phyloP scores from a whole-genome alignment of 2,888 invertebrate genomes.

The Pecten maximus region DNA sequence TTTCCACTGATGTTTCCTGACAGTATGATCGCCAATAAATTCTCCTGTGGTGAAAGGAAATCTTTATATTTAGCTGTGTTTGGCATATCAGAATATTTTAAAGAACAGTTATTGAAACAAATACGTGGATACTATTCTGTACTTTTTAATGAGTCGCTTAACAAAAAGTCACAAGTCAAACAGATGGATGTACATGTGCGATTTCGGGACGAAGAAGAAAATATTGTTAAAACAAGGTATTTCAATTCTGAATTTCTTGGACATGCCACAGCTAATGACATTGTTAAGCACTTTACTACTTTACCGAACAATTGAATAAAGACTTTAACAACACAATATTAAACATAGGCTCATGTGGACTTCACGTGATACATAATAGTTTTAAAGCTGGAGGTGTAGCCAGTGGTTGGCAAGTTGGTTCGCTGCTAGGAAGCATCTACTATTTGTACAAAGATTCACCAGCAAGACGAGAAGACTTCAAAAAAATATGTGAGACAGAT shows the following conservation, averaged over 20 bases:
- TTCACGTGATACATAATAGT: slow-evolving; percentile 51
- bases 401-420: slow-evolving; percentile 55
- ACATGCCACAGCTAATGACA: slow-evolving; percentile 50
- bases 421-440: slow-evolving; percentile 65
- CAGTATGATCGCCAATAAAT: slow-evolving; percentile 49
- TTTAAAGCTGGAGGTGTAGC: slow-evolving; percentile 50
- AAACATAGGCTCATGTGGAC: slow-evolving; percentile 58
- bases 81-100: slow-evolving; percentile 45
- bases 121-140: slow-evolving; percentile 37
- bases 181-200: slow-evolving; percentile 61
- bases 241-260: slow-evolving; percentile 34
- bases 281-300: slow-evolving; percentile 43
- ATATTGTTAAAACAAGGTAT: slow-evolving; percentile 54
- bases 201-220: slow-evolving; percentile 52
- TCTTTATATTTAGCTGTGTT: slow-evolving; percentile 49
- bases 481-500: slow-evolving; percentile 46
- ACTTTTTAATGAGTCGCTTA: slow-evolving; percentile 59
- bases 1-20: neutral
- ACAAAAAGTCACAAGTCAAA: slow-evolving; percentile 59
- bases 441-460: slow-evolving; percentile 73
- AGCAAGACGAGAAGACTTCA: slow-evolving; percentile 52
- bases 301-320: slow-evolving; percentile 42
- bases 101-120: slow-evolving; percentile 40
- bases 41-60: slow-evolving; percentile 47
- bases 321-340: slow-evolving; percentile 43